Conservation (phyloP, 2,797 vertebrate species). For the Eleutherodactylus coqui region DNA sequence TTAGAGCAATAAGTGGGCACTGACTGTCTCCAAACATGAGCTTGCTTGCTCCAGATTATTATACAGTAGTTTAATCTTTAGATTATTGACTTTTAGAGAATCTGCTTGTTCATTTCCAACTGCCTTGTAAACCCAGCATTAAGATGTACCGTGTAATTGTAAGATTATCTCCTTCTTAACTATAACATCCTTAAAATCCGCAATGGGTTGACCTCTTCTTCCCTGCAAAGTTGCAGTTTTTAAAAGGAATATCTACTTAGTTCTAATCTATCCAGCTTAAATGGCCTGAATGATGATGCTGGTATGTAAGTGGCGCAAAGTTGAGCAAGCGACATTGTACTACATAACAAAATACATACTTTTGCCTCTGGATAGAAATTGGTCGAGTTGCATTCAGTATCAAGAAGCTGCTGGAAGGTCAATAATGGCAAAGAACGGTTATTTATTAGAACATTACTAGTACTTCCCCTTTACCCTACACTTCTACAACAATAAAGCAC, state of each 20-base stretch:
- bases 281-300: neutral
- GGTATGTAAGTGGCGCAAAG: neutral
- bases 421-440: neutral
- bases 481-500: too few relatives aligned
- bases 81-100: neutral
- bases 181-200: neutral
- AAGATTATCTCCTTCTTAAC: slow-evolving; percentile 16
- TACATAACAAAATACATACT: neutral
- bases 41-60: neutral
- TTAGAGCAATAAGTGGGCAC: neutral
- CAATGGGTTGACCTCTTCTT: neutral
- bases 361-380: neutral
- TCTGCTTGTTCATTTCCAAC: neutral
- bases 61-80: slow-evolving; percentile 1
- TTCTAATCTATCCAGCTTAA: neutral
- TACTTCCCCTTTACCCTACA: too few relatives aligned
- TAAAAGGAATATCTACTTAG: neutral
- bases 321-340: neutral
- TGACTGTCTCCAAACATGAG: neutral
- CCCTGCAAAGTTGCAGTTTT: neutral
- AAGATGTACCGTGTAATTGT: neutral
- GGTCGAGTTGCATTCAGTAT: neutral
- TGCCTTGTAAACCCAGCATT: slow-evolving; percentile 2
- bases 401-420: neutral
- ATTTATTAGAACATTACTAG: neutral